These are phyloP conservation scores for Sipha maydis DNA, from an alignment of 2,888 invertebrate genomes.

Conservation along the genomic window DNA sequence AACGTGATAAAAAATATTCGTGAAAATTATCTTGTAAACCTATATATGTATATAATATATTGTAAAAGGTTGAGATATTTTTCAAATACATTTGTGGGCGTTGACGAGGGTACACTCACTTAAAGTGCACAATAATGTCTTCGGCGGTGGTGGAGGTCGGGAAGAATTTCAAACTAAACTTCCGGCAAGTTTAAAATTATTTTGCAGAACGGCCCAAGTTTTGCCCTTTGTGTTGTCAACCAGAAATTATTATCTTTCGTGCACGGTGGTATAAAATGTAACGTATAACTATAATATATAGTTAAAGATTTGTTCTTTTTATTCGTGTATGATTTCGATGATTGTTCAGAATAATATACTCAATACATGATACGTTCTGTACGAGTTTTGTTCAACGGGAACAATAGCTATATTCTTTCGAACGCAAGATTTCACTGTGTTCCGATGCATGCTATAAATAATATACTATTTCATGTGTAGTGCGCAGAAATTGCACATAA, in stretches of 20 bases:
- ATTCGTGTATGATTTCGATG: background rate
- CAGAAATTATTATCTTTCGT: background rate
- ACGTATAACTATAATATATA: background rate
- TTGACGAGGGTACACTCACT: background rate
- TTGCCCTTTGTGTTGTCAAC: conserved; percentile 1
- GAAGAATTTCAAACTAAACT: conserved; percentile 12
- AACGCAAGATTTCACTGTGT: background rate
- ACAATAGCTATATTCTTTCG: background rate
- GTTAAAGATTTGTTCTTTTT: background rate
- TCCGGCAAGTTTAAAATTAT: conserved; percentile 21
- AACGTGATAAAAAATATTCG: background rate
- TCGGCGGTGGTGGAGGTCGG: background rate
- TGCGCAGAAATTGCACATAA: background rate
- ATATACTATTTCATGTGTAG: background rate
- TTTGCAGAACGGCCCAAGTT: background rate
- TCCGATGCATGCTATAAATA: background rate
- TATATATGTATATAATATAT: background rate
- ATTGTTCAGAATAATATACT: background rate
- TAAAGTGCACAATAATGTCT: background rate
- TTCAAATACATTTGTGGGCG: background rate
- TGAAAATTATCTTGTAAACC: background rate
- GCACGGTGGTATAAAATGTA: background rate
- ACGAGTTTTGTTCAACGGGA: no score
- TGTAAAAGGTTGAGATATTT: background rate
- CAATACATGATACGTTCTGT: no score